phyloP scores from a whole-genome alignment of 2,113 vertebrate genomes.

The Propithecus coquereli region DNA sequence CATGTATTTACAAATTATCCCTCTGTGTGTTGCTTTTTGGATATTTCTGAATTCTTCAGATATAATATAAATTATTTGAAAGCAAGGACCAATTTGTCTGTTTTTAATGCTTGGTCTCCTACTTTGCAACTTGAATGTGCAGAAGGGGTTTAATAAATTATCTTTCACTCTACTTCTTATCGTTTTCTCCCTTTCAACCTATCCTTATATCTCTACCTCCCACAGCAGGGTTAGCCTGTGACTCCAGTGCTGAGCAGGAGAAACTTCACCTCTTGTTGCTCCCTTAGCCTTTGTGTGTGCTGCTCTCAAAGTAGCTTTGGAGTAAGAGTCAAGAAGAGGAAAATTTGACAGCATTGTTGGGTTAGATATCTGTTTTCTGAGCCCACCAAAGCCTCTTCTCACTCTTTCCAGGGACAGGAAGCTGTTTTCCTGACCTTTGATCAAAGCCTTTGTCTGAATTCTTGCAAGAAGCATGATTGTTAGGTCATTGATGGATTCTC shows the following conservation, averaged over 20 bases:
- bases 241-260: background rate
- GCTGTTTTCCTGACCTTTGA: background rate
- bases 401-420: background rate
- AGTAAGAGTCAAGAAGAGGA: background rate
- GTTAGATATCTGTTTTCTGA: background rate
- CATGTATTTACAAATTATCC: background rate
- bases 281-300: background rate
- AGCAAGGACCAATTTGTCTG: background rate
- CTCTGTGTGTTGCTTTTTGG: background rate
- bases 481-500: background rate
- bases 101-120: background rate
- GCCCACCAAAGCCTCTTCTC: background rate
- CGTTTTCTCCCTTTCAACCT: background rate
- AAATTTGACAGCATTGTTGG: background rate
- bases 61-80: background rate
- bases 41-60: background rate
- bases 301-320: background rate
- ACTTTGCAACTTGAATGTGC: background rate
- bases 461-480: background rate
- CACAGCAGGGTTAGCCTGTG: background rate
- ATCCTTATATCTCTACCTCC: background rate
- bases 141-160: background rate
- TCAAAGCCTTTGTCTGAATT: background rate
- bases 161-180: background rate
- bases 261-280: too few species aligned